These are phyloP conservation scores for Vidua chalybeata DNA, from an alignment of 2,113 vertebrate species.

Conservation along the genomic window DNA sequence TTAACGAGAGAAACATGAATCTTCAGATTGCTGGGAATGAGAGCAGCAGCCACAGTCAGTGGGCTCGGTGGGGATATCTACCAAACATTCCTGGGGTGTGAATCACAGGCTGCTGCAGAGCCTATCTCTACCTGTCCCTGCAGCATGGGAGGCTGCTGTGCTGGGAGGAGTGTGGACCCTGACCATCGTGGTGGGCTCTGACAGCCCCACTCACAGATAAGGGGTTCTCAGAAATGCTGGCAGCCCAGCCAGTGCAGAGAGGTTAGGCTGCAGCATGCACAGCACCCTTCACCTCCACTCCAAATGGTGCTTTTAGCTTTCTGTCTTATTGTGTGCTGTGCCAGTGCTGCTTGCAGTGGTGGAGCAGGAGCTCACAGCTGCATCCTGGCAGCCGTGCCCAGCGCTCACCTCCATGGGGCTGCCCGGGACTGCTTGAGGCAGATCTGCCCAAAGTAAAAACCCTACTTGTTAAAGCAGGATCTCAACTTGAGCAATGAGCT, in stretches of 20 bases:
- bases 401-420: not conserved
- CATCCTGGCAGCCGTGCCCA: not conserved
- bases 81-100: constrained; percentile 39
- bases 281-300: not conserved
- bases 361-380: not conserved
- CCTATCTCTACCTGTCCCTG: not conserved
- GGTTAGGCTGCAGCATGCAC: not conserved
- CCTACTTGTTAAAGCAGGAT: not conserved
- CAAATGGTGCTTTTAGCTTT: not conserved
- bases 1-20: constrained; percentile 10
- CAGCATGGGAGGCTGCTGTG: not conserved
- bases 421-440: not conserved
- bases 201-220: not conserved
- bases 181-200: not conserved
- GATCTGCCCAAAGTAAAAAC: not conserved
- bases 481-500: not conserved
- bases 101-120: constrained; percentile 45
- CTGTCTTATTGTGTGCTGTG: not conserved
- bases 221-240: not conserved
- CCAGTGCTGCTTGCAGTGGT: not conserved
- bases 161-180: not conserved
- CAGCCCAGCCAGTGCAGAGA: not conserved
- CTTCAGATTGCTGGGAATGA: not conserved
- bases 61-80: constrained; percentile 14
- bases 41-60: not conserved